Conservation (phyloP, 2,113 vertebrate species). For the Sterrhoptilus dennistouni region DNA sequence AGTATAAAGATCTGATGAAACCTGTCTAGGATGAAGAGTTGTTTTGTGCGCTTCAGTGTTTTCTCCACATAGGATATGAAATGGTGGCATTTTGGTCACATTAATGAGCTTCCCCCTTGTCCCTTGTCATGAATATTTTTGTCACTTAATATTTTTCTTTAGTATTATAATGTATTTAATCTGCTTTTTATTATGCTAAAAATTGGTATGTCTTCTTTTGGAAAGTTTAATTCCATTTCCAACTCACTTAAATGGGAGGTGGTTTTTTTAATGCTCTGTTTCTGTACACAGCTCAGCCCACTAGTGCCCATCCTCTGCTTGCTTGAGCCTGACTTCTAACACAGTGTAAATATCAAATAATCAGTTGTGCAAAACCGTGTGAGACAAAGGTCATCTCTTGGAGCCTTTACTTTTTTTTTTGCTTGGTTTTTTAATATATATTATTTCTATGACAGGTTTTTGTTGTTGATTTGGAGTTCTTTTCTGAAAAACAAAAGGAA, state of each 20-base stretch:
- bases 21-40: not conserved
- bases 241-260: not conserved
- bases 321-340: not conserved
- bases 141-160: not conserved
- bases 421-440: not conserved
- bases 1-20: not conserved
- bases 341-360: not conserved
- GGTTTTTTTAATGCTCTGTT: not conserved
- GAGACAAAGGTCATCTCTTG: not conserved
- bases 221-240: not conserved
- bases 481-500: not conserved
- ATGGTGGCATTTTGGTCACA: not conserved
- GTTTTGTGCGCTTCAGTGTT: not conserved
- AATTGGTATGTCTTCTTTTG: not conserved
- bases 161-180: not conserved
- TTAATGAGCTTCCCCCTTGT: not conserved
- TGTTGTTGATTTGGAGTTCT: not conserved
- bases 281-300: not conserved
- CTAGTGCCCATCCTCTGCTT: not conserved
- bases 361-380: not conserved
- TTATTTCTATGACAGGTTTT: not conserved
- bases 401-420: not conserved
- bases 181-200: not conserved
- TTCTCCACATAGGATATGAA: not conserved
- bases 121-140: not conserved